A percentile compares a stretch with the other conserved stretches of the same genome.
These are phyloP conservation scores for Lepisosteus oculatus DNA, from an alignment of 2,113 vertebrate species.

Conservation along the genomic window DNA sequence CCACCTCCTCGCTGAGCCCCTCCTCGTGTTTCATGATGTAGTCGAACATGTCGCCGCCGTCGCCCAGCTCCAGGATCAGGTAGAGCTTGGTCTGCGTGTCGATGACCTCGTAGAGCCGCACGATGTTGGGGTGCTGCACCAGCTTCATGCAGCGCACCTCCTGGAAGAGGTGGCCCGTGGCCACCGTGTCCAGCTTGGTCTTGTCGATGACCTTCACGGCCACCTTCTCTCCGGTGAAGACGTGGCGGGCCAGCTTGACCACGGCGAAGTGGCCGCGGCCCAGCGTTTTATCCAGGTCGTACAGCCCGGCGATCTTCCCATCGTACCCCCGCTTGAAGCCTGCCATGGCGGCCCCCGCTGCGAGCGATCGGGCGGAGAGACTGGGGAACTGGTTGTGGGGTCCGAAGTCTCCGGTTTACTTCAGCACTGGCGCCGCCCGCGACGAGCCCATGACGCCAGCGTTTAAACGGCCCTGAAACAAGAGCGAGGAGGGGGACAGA, in stretches of 20 bases:
- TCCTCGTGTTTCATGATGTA: slow-evolving; percentile 99
- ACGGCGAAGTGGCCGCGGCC: slow-evolving; percentile 96
- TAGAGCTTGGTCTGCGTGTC: slow-evolving; percentile 98
- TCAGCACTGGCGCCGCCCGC: slow-evolving; percentile 55
- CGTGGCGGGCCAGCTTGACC: slow-evolving; percentile 94
- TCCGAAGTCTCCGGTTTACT: slow-evolving; percentile 62
- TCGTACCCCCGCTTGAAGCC: slow-evolving; percentile 96
- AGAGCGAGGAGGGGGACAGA: slow-evolving; percentile 22
- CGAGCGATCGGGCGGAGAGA: slow-evolving; percentile 37
- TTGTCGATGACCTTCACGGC: slow-evolving; percentile 98
- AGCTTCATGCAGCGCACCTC: slow-evolving; percentile 98
- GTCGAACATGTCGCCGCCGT: slow-evolving; percentile 97
- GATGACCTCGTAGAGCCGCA: slow-evolving; percentile 94
- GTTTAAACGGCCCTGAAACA: slow-evolving; percentile 59
- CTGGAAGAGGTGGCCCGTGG: slow-evolving; percentile 95
- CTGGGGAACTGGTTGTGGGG: slow-evolving; percentile 40
- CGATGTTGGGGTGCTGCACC: slow-evolving; percentile 96
- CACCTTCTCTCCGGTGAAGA: slow-evolving; percentile 97
- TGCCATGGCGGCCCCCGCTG: slow-evolving; percentile 77
- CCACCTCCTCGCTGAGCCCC: slow-evolving; percentile 91
- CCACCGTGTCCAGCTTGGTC: slow-evolving; percentile 90
- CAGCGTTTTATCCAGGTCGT: slow-evolving; percentile 95
- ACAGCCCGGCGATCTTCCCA: slow-evolving; percentile 94
- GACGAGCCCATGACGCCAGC: slow-evolving; percentile 68
- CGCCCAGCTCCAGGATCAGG: slow-evolving; percentile 92